Evolutionary conservation across 2,888 invertebrate genomes (phyloP).

Genomic region (Dichetophora obliterata): DNA sequence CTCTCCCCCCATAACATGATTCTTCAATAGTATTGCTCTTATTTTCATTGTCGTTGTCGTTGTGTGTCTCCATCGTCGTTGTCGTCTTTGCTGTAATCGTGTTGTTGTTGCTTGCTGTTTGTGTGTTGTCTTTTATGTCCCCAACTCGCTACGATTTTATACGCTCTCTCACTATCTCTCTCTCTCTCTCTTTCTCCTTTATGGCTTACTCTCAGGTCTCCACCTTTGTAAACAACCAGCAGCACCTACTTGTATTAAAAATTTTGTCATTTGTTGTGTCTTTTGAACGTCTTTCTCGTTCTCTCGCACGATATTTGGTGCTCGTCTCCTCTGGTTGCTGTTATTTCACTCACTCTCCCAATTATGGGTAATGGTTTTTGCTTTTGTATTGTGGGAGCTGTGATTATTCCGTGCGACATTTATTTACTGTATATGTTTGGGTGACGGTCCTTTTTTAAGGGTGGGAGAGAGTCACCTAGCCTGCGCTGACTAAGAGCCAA

Average conservation of each 20-base stretch:
- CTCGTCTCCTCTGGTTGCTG: neutral
- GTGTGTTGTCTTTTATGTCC: constrained; percentile 41
- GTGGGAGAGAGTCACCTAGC: neutral
- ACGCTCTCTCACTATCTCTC: constrained; percentile 16
- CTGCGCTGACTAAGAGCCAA: constrained; percentile 13
- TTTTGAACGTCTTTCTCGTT: constrained; percentile 32
- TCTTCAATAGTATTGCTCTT: neutral
- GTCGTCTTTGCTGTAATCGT: constrained; percentile 40
- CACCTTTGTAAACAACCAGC: neutral
- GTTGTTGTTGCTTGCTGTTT: constrained; percentile 45
- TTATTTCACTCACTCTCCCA: constrained; percentile 13
- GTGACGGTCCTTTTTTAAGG: neutral
- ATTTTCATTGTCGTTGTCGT: constrained; percentile 16
- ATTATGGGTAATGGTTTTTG: neutral
- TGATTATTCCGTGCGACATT: constrained; percentile 28
- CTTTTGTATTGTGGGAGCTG: constrained; percentile 19
- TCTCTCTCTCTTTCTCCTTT: neutral
- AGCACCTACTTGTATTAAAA: constrained; percentile 47
- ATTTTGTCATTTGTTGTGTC: constrained; percentile 62
- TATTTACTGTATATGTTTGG: neutral
- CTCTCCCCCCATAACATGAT: neutral
- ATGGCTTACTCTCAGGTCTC: neutral
- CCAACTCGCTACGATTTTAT: constrained; percentile 40
- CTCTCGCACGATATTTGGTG: neutral
- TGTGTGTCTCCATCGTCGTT: constrained; percentile 46